phyloP scores from a whole-genome alignment of 2,888 invertebrate genomes.

The Drosophila nr. perissopoda region DNA sequence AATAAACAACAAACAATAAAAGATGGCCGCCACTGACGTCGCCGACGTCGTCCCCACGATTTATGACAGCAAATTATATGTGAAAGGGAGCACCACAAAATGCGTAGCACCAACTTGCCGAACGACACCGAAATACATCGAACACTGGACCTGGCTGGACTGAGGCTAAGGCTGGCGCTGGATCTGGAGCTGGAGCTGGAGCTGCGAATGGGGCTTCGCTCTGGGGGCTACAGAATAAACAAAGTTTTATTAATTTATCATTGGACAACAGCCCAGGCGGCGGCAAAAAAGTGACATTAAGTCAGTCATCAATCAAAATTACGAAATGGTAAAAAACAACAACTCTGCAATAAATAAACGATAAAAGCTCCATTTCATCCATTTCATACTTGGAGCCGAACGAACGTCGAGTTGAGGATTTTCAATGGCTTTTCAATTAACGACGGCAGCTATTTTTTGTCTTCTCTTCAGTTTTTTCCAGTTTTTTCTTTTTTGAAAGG shows the following conservation, averaged over 20 bases:
- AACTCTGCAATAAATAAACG: constrained; percentile 81
- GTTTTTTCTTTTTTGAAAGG: neutral
- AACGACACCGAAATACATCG: constrained; percentile 43
- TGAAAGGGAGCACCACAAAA: constrained; percentile 54
- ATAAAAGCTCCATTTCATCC: constrained; percentile 76
- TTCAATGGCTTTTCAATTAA: constrained; percentile 55
- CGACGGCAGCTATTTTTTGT: constrained; percentile 2
- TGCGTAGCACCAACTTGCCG: constrained; percentile 58
- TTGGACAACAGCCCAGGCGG: constrained; percentile 45
- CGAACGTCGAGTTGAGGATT: constrained; percentile 26
- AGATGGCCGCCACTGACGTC: constrained; percentile 66
- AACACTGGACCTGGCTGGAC: constrained; percentile 8
- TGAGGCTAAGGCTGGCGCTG: constrained; percentile 2
- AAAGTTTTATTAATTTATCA: constrained; percentile 82
- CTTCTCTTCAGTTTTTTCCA: neutral
- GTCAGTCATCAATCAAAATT: constrained; percentile 84
- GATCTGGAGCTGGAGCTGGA: neutral
- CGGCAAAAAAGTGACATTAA: constrained; percentile 70
- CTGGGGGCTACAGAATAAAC: constrained; percentile 41
- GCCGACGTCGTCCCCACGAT: constrained; percentile 41
- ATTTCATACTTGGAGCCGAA: constrained; percentile 5
- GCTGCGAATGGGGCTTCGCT: constrained; percentile 4
- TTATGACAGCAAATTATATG: constrained; percentile 74
- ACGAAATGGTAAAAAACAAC: constrained; percentile 73
- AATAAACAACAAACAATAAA: constrained; percentile 70